Conservation (phyloP, 2,888 invertebrate species). For the Neocrepidodera transversa region DNA sequence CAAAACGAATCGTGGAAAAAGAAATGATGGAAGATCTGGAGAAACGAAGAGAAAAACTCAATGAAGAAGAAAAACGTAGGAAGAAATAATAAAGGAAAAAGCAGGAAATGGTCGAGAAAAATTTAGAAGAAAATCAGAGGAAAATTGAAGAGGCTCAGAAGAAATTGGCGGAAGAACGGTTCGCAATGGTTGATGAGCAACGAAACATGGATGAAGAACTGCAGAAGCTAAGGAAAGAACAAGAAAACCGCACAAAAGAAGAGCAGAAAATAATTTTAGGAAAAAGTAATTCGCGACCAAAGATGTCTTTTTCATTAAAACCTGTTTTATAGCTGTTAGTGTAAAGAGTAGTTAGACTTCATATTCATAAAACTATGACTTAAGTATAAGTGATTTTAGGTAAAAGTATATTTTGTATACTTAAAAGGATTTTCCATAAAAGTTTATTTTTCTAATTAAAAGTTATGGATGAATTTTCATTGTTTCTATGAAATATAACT, state of each 20-base stretch:
- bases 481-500: conserved; percentile 22
- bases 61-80: conserved; percentile 89
- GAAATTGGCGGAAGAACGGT: conserved; percentile 95
- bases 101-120: conserved; percentile 93
- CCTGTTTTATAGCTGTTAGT: conserved; percentile 61
- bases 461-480: conserved; percentile 12
- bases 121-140: conserved; percentile 96
- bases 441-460: conserved; percentile 12
- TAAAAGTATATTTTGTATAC: not conserved
- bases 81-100: conserved; percentile 98
- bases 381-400: conserved; percentile 19
- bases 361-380: conserved; percentile 7
- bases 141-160: conserved; percentile 97
- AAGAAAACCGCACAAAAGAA: conserved; percentile 89
- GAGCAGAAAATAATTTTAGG: conserved; percentile 97
- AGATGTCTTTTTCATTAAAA: conserved; percentile 90
- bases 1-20: conserved; percentile 93
- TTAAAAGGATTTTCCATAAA: not conserved
- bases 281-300: conserved; percentile 95
- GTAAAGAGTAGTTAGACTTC: conserved; percentile 14
- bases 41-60: conserved; percentile 84
- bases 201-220: conserved; percentile 95
- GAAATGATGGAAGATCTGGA: conserved; percentile 97
- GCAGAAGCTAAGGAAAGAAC: conserved; percentile 90
- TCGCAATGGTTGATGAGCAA: conserved; percentile 96